Evolutionary conservation across 2,113 vertebrate genomes (phyloP), one percentile per base, ranked within the genome.

Genomic region (Clarias macrocephalus): DNA sequence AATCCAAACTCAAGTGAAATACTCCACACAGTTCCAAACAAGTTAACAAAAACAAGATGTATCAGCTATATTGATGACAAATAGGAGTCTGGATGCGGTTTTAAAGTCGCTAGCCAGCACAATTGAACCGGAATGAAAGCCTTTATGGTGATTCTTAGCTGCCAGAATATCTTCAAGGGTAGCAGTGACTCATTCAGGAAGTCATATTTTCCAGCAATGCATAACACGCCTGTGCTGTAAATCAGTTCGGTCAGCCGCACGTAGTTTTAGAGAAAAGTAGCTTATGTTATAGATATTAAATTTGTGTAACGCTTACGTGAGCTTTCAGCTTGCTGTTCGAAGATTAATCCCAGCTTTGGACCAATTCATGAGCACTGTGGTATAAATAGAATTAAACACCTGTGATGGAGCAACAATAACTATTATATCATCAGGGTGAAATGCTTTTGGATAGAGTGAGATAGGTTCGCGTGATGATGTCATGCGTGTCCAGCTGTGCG

Each of bases 131-230:
- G 42, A 15, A 54, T 18, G 8, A 13, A 52, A 79, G 3, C 25
- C 76, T 79, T 79, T 52, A 56, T 57, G 52, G 52, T 7, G n/a
- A 77, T 77, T 30, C n/a, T 79, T 57, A 16, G 8, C 15, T 30
- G 52, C 73, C 73, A 76, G 48, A 42, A 42, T 73, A 48, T 48
- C 37, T 42, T 73, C 70, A 48, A 76, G 73, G 52, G 12, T 28
- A 73, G 33, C 33, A 3, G 6, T 73, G 70, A 42, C 70, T 79
- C 76, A 79, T 79, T 30, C 52, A 11, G 16, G 76, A 79, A 57
- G n/a, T 79, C 76, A 30, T 56, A 79, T 57, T 79, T 79, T 57
- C 54, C 52, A 57, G 76, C n/a, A 28, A 52, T 79, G 54, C n/a
- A 57, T 57, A 57, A 79, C n/a, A 79, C 12, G 21, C 42, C 70